Base-by-base conservation (phyloP, 1,140 invertebrate genomes). In the Aphis gossypii region DNA sequence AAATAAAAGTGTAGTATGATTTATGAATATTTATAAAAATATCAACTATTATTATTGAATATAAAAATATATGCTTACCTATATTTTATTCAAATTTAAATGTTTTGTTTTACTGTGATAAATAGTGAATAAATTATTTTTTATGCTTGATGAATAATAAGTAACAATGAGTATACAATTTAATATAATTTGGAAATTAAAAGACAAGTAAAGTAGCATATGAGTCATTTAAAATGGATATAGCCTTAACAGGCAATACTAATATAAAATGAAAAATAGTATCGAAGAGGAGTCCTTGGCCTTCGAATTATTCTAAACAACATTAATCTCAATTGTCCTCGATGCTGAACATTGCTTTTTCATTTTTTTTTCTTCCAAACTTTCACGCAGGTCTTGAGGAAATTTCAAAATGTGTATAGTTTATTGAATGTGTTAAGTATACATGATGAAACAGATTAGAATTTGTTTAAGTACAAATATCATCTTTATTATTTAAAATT, bases 241-340 rank as follows among this genome's bases (percentile, higher is more conserved):
- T 54, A 92, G 35, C 91, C 91, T 92, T 92, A 92, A 92, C 68
- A 21, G 91, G 91, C n/a, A 92, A 92, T 92, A 83, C 68, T 83
- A 20, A 92, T 83, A 92, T 35, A 35, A 92, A 83, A 83, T 76
- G 76, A 92, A 83, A 92, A 82, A 83, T 92, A 92, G 76, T 82
- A 92, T 83, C 46, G 76, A 51, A 92, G 68, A 82, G 30, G 76
- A 92, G 91, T 92, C 91, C 91, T 92, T 92, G 91, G 68, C 91
- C 91, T 92, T 92, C 91, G 46, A 38, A 82, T 92, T 83, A 82
- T 92, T 92, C 46, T 92, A 92, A 92, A 83, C 83, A 82, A 82
- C 76, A 83, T 92, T 92, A 83, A 92, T 92, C 91, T 92, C 76
- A 48, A 92, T 83, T 48, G 91, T 92, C 91, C 91, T 92, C 91